Conservation (phyloP, 2,888 invertebrate species). For the Drosophila prostipennis region DNA sequence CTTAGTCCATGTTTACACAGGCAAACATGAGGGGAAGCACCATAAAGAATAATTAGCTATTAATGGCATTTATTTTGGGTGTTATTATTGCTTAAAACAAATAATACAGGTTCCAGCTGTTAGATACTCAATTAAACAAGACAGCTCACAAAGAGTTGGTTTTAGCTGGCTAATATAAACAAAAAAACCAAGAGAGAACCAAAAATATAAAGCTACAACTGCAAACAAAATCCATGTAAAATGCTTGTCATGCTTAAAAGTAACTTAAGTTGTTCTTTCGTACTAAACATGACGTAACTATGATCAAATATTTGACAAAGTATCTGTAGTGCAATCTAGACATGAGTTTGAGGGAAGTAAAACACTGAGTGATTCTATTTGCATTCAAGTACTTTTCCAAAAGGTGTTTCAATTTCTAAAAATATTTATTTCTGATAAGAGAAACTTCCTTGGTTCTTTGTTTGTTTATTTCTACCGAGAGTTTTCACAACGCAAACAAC, state of each 20-base stretch:
- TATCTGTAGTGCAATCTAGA: conserved; percentile 1
- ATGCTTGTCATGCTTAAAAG: background rate
- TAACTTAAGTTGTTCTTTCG: background rate
- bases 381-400: background rate
- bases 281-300: background rate
- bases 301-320: background rate
- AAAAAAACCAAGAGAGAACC: no score
- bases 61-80: conserved; percentile 3
- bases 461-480: conserved; percentile 4
- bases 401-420: background rate
- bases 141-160: background rate
- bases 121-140: conserved; percentile 8
- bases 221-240: background rate
- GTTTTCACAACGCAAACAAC: conserved; percentile 13
- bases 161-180: no score
- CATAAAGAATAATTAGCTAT: background rate
- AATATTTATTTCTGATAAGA: background rate
- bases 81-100: background rate
- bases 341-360: background rate
- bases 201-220: background rate
- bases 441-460: background rate
- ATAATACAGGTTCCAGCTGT: background rate
- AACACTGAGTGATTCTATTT: background rate
- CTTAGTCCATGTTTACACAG: background rate
- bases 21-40: conserved; percentile 1